Conservation (phyloP, 2,113 vertebrate species). For the Tragelaphus buxtoni region DNA sequence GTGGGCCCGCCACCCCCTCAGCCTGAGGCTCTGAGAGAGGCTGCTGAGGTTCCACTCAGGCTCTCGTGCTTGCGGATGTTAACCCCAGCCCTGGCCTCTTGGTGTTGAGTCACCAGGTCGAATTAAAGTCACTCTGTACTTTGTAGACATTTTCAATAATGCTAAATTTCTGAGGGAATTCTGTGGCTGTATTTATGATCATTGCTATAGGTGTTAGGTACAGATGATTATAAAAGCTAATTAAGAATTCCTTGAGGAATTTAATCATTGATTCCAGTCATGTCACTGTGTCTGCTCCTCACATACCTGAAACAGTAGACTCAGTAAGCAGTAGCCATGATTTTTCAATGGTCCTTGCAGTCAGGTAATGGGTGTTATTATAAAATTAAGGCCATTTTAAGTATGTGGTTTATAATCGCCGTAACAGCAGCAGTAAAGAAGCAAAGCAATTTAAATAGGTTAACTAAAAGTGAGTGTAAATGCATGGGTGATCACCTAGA, state of each 20-base stretch:
- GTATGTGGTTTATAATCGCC: not conserved
- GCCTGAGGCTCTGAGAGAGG: not conserved
- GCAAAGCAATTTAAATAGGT: not conserved
- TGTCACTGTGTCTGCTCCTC: not conserved
- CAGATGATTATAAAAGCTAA: not conserved
- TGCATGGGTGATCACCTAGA: no score
- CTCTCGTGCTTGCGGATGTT: not conserved
- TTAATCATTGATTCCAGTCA: not conserved
- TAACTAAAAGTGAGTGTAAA: not conserved
- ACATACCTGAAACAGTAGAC: not conserved
- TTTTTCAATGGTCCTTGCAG: not conserved
- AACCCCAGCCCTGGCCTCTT: not conserved
- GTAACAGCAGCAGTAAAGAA: not conserved
- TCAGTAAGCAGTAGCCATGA: not conserved
- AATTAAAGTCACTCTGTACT: not conserved
- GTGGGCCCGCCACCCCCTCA: fast-evolving
- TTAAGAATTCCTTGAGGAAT: not conserved
- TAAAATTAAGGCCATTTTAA: not conserved
- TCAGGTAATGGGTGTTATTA: not conserved
- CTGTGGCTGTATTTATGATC: not conserved
- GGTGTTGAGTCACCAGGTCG: not conserved
- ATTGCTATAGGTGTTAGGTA: not conserved
- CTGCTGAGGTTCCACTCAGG: fast-evolving
- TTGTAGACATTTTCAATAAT: not conserved
- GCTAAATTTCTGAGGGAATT: not conserved